phyloP scores from a whole-genome alignment of 2,113 vertebrate genomes.

The Engystomops pustulosus region DNA sequence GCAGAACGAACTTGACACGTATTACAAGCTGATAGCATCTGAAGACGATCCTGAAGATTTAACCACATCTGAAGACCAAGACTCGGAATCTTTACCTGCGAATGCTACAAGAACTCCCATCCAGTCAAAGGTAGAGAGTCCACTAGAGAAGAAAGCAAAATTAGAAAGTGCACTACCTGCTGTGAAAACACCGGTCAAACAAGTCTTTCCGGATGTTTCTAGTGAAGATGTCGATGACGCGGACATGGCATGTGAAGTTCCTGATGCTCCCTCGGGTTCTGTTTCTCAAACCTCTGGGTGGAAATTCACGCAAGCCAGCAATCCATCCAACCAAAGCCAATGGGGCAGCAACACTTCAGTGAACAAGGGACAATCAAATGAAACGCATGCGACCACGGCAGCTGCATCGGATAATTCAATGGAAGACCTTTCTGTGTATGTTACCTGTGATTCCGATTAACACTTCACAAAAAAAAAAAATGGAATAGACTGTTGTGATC shows the following conservation, averaged over 20 bases:
- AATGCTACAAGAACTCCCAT: not conserved
- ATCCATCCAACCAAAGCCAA: not conserved
- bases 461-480: not conserved
- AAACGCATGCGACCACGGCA: not conserved
- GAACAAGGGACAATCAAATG: not conserved
- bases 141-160: not conserved
- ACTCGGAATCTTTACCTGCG: not conserved
- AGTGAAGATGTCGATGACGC: constrained; percentile 31
- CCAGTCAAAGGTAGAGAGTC: not conserved
- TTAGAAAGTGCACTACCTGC: not conserved
- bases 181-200: not conserved
- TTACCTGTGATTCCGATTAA: constrained; percentile 51
- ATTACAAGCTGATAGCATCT: constrained; percentile 41
- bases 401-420: not conserved
- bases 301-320: not conserved
- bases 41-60: constrained; percentile 53
- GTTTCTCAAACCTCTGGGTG: not conserved
- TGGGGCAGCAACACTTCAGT: not conserved
- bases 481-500: too few species aligned
- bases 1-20: constrained; percentile 1
- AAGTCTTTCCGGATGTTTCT: not conserved
- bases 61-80: constrained; percentile 50
- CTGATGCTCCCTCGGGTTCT: not conserved
- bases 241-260: constrained; percentile 50
- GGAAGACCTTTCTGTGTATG: constrained; percentile 38